A percentile compares a stretch with the other conserved stretches of the same genome.
Evolutionary conservation across 2,797 vertebrate species (phyloP).

Genomic region (Neostethus bicornis): DNA sequence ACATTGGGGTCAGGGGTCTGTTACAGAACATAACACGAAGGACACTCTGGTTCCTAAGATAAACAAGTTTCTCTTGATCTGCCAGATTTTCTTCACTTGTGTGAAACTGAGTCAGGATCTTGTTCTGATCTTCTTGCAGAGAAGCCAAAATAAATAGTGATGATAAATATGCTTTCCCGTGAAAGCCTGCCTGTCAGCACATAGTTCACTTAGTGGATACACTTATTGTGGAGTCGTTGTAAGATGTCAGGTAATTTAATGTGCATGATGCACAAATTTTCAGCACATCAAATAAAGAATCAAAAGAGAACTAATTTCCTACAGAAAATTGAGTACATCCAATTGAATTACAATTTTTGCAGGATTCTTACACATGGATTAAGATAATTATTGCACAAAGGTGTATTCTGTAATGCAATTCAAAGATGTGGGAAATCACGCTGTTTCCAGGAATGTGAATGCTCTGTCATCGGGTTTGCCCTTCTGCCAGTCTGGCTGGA

Average conservation of each 20-base stretch:
- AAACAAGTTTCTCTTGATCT: constrained; percentile 10
- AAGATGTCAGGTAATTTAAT: constrained; percentile 17
- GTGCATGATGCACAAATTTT: not conserved
- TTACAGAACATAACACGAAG: constrained; percentile 15
- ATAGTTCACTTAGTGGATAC: constrained; percentile 28
- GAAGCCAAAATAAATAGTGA: constrained; percentile 35
- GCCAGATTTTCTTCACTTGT: constrained; percentile 24
- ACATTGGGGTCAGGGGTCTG: constrained; percentile 13
- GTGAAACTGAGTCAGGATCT: constrained; percentile 17
- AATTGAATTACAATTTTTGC: not conserved
- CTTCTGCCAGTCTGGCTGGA: constrained; percentile 30
- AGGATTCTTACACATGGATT: constrained; percentile 1
- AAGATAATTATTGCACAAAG: constrained; percentile 3
- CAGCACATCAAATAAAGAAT: constrained; percentile 3
- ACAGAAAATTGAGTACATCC: not conserved
- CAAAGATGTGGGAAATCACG: not conserved
- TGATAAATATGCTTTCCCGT: constrained; percentile 43
- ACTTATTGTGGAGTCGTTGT: constrained; percentile 19
- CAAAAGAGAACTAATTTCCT: not conserved
- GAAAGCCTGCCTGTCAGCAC: constrained; percentile 30
- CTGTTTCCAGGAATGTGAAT: constrained; percentile 16
- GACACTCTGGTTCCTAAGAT: constrained; percentile 5
- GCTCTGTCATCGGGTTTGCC: constrained; percentile 20
- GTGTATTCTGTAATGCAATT: constrained; percentile 3
- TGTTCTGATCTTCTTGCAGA: constrained; percentile 46